Evolutionary conservation across 2,888 invertebrate genomes (phyloP), one percentile per base, ranked within the genome.

Genomic region (Taphrorychus bicolor): DNA sequence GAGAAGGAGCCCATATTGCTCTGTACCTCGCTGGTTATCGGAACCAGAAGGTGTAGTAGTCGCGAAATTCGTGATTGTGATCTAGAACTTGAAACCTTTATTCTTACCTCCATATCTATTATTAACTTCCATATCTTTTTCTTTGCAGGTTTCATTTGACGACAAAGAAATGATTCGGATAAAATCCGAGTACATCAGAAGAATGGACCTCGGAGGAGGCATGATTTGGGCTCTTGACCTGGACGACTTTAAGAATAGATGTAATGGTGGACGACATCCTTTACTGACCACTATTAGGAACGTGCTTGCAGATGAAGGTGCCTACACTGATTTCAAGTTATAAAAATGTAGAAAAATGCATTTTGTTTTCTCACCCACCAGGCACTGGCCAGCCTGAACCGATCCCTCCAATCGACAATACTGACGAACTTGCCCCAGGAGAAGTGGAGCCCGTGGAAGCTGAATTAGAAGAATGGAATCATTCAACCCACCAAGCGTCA

Each of bases 161-260:
- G 95, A 96, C 77, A 85, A 86, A 5, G 89, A 89, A 24, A 94
- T 91, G 82, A 89, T 96, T 48, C 86, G 87, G 69, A 87, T 86
- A 71, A 96, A 96, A 83, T 90, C 93, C 0, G 88, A 93, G 75
- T 90, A 89, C 75, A 88, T 95, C 32, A 87, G 92, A 69, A 86
- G 89, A 11, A 85, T 93, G 81, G 87, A 90, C 70, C 85, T 96
- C 16, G 95, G 91, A 11, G 95, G 95, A 65, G 94, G 93, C 16
- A 95, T 95, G 94, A 88, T 95, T 48, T 95, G 95, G 95, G 94
- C 95, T 0, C 83, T 95, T 32, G 95, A 95, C 83, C 86, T 95
- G 73, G 95, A 95, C 74, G 95, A 95, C 81, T 95, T 94, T 78
- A 88, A 87, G 70, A 89, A 91, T 77, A 86, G 88, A 69, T 95